A percentile compares a stretch with the other conserved stretches of the same genome.
phyloP scores from a whole-genome alignment of 1,140 invertebrate genomes.

The Lerema accius region DNA sequence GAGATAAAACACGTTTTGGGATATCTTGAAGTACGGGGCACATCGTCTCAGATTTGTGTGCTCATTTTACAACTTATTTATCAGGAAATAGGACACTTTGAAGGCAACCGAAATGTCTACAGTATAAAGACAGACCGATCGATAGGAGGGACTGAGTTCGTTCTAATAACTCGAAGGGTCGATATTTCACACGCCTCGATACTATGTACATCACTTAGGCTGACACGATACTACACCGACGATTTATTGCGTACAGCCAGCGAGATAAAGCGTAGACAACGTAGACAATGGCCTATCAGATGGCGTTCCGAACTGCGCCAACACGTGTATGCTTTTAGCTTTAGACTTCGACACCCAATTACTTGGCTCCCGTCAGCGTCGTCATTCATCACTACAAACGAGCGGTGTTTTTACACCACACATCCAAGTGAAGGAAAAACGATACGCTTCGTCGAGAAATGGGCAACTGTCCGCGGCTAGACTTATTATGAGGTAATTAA shows the following conservation, averaged over 20 bases:
- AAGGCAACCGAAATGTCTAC: conserved; percentile 33
- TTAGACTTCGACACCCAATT: conserved; percentile 77
- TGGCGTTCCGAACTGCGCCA: conserved; percentile 54
- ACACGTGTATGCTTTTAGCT: conserved; percentile 81
- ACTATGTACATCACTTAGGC: conserved; percentile 70
- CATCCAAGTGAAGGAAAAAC: conserved; percentile 43
- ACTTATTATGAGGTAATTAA: conserved; percentile 50
- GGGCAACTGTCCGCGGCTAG: conserved; percentile 35
- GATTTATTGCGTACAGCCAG: conserved; percentile 74
- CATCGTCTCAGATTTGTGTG: not conserved
- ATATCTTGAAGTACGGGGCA: not conserved
- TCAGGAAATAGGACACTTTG: not conserved
- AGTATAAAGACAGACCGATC: conserved; percentile 50
- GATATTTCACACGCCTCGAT: conserved; percentile 74
- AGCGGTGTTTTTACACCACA: conserved; percentile 60
- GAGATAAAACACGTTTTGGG: not conserved
- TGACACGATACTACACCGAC: conserved; percentile 72
- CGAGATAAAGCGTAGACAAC: conserved; percentile 75
- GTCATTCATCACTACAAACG: conserved; percentile 75
- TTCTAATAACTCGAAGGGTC: conserved; percentile 72
- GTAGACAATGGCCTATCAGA: conserved; percentile 76
- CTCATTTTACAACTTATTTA: not conserved
- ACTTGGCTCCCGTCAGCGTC: conserved; percentile 53
- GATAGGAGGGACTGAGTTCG: conserved; percentile 53
- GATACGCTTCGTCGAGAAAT: conserved; percentile 30